phyloP scores from a whole-genome alignment of 53 echinoderm and acorn worm genomes.

The Antedon mediterranea region DNA sequence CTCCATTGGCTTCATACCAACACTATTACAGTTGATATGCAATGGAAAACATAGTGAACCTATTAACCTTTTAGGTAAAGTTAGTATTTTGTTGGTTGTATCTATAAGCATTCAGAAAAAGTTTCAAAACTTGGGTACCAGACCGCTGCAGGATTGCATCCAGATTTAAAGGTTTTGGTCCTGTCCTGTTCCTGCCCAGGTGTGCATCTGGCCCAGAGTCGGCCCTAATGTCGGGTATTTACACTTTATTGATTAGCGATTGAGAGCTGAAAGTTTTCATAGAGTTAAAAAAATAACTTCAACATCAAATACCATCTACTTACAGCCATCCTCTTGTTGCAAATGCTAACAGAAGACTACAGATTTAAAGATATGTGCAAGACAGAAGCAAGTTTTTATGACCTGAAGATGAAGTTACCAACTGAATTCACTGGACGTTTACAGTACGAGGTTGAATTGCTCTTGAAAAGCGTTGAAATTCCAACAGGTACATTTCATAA shows the following conservation, averaged over 20 bases:
- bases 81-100: no score
- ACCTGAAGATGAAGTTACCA: neutral
- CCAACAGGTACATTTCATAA: neutral
- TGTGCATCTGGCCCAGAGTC: no score
- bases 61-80: conserved; percentile 23
- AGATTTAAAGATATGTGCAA: neutral
- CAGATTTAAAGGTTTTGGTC: no score
- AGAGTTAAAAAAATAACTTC: no score
- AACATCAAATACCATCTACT: neutral
- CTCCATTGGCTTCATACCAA: conserved; percentile 36
- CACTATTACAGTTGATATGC: conserved; percentile 28
- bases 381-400: neutral
- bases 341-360: neutral
- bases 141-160: no score
- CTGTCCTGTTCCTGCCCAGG: no score
- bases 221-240: no score
- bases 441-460: neutral
- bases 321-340: neutral
- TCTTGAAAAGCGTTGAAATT: neutral
- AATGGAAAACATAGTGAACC: neutral
- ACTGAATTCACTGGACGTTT: neutral
- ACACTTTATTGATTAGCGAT: no score
- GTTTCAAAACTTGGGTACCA: no score
- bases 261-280: no score
- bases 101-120: no score